phyloP scores from a whole-genome alignment of 2,888 invertebrate genomes.

The Orthosia gracilis region DNA sequence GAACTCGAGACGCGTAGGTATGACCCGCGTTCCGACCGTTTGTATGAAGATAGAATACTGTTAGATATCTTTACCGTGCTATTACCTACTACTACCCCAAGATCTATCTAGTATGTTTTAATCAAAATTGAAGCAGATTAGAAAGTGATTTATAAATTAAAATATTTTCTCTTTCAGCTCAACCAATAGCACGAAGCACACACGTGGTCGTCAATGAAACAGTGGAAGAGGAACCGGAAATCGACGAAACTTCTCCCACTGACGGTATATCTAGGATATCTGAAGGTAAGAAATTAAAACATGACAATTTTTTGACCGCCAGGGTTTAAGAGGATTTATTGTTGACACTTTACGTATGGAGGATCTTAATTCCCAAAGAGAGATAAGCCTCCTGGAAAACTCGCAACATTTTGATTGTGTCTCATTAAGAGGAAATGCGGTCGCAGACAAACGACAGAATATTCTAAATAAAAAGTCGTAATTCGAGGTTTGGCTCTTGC shows the following conservation, averaged over 20 bases:
- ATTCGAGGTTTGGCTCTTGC: too few relatives aligned
- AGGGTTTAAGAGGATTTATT: not conserved
- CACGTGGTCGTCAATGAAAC: constrained; percentile 87
- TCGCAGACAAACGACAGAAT: too few relatives aligned
- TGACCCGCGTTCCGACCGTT: too few relatives aligned
- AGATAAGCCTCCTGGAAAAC: not conserved
- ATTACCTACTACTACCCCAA: too few relatives aligned
- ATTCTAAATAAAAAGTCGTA: too few relatives aligned
- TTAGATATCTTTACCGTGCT: too few relatives aligned
- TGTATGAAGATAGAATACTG: too few relatives aligned
- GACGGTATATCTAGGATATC: constrained; percentile 75
- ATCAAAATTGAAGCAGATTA: too few relatives aligned
- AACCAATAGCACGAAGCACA: constrained; percentile 86
- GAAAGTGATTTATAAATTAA: not conserved
- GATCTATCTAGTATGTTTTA: too few relatives aligned
- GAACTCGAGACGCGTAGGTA: too few relatives aligned
- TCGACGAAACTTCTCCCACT: constrained; percentile 84
- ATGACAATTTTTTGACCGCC: not conserved
- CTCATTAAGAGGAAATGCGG: too few relatives aligned
- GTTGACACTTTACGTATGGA: not conserved
- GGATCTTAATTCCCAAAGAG: not conserved
- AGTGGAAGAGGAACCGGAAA: constrained; percentile 84
- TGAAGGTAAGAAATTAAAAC: constrained; percentile 68
- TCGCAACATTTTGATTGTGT: too few relatives aligned
- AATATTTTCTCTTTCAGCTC: constrained; percentile 72